Percentiles rank a stretch among this genome's conserved stretches.
phyloP scores from a whole-genome alignment of 2,113 vertebrate species.

The Dasyprocta punctata region DNA sequence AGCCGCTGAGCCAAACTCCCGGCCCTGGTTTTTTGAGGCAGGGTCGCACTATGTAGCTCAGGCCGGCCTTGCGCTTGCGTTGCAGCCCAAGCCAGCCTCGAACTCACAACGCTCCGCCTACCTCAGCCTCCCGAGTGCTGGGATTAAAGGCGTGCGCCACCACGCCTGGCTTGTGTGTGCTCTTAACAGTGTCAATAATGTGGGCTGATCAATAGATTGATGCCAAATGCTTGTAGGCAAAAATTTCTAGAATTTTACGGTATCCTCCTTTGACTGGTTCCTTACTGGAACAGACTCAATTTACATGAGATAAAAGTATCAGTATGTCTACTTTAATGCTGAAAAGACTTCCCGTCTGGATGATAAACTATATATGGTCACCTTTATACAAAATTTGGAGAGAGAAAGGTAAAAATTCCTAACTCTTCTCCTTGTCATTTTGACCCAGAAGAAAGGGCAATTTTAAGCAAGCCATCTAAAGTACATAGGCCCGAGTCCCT shows the following conservation, averaged over 20 bases:
- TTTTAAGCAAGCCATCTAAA: slow-evolving; percentile 48
- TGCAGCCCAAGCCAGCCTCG: no score
- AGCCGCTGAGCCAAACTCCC: no score
- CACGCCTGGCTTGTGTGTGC: no score
- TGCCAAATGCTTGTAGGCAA: background rate
- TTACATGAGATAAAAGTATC: background rate
- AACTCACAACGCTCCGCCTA: no score
- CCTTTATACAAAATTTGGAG: slow-evolving; percentile 7
- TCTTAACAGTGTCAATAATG: background rate
- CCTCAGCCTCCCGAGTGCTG: no score
- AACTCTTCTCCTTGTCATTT: slow-evolving; percentile 3
- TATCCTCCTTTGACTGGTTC: background rate
- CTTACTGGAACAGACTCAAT: background rate
- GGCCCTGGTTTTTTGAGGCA: no score
- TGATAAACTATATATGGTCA: background rate
- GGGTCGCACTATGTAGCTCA: no score
- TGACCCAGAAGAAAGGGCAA: slow-evolving; percentile 1
- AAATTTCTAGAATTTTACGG: background rate
- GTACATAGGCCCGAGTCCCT: background rate
- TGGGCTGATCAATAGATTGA: background rate
- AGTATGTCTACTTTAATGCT: background rate
- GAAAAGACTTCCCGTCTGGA: background rate
- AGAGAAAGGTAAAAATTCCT: background rate
- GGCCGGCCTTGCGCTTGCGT: no score
- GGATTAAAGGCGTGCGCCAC: no score